phyloP scores from a whole-genome alignment of 2,797 vertebrate genomes.

The Ambastaia sidthimunki region DNA sequence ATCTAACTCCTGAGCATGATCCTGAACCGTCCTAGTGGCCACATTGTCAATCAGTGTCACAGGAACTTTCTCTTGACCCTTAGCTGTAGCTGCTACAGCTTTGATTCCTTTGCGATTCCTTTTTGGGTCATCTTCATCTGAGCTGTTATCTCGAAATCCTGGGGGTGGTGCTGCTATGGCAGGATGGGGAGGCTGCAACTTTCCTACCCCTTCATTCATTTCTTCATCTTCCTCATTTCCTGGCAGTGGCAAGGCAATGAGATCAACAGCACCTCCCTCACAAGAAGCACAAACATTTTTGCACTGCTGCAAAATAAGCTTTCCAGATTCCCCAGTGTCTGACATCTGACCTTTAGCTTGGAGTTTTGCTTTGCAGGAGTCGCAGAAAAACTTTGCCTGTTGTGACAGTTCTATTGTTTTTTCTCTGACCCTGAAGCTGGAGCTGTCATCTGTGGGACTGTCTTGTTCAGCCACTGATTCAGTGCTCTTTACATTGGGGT shows the following conservation, averaged over 20 bases:
- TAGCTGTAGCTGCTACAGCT: conserved; percentile 57
- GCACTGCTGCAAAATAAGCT: conserved; percentile 69
- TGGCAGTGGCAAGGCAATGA: conserved; percentile 92
- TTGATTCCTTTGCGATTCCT: conserved; percentile 76
- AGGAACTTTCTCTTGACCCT: conserved; percentile 87
- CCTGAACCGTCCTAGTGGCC: conserved; percentile 90
- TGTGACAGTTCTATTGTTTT: conserved; percentile 88
- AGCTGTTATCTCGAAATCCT: conserved; percentile 97
- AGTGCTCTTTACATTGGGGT: conserved; percentile 90
- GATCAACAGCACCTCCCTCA: conserved; percentile 88
- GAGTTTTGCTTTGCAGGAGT: conserved; percentile 92
- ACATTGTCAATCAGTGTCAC: conserved; percentile 95
- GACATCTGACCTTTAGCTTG: conserved; percentile 74
- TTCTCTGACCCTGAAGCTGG: conserved; percentile 83
- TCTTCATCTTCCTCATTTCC: conserved; percentile 90
- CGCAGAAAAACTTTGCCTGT: conserved; percentile 86
- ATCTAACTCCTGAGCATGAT: conserved; percentile 97
- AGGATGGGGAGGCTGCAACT: conserved; percentile 82
- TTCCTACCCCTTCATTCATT: conserved; percentile 72
- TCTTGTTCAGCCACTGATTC: conserved; percentile 81
- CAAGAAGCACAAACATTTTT: conserved; percentile 80
- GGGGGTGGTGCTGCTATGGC: conserved; percentile 94
- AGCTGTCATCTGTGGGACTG: conserved; percentile 73
- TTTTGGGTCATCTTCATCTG: conserved; percentile 94
- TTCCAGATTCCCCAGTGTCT: conserved; percentile 65